Conservation (phyloP, 2,113 vertebrate genomes). For the Smithornis capensis region DNA sequence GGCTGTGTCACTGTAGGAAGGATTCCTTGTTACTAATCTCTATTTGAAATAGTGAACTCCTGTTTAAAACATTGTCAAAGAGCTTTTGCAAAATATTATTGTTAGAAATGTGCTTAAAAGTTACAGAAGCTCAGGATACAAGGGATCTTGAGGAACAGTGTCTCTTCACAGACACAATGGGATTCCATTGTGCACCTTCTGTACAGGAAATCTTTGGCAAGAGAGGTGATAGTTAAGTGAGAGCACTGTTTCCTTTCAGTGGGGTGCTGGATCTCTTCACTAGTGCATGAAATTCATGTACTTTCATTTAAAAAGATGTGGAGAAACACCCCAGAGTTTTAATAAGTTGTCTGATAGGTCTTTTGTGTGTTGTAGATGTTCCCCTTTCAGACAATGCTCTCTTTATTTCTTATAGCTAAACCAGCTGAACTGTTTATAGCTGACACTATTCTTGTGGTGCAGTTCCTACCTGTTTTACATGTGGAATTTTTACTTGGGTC, state of each 20-base stretch:
- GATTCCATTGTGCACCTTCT: neutral
- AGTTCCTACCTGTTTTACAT: neutral
- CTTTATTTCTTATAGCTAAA: neutral
- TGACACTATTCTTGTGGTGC: neutral
- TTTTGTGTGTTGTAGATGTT: neutral
- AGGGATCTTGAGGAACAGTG: neutral
- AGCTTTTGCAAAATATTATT: neutral
- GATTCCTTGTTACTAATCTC: neutral
- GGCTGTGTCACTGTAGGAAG: neutral
- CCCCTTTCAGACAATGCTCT: neutral
- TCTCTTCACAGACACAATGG: neutral
- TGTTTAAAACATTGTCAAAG: neutral
- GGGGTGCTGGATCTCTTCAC: neutral
- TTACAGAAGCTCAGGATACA: neutral
- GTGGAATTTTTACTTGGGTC: neutral
- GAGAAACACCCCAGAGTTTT: neutral
- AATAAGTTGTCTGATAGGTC: neutral
- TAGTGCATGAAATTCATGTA: neutral
- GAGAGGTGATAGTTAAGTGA: neutral
- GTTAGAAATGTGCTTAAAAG: neutral
- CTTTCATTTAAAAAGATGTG: neutral
- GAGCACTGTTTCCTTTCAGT: neutral
- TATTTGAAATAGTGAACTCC: neutral
- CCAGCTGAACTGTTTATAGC: neutral
- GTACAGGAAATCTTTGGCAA: conserved; percentile 15